Base-by-base conservation (phyloP, 2,888 invertebrate species). In the Drosophila melanosoma region DNA sequence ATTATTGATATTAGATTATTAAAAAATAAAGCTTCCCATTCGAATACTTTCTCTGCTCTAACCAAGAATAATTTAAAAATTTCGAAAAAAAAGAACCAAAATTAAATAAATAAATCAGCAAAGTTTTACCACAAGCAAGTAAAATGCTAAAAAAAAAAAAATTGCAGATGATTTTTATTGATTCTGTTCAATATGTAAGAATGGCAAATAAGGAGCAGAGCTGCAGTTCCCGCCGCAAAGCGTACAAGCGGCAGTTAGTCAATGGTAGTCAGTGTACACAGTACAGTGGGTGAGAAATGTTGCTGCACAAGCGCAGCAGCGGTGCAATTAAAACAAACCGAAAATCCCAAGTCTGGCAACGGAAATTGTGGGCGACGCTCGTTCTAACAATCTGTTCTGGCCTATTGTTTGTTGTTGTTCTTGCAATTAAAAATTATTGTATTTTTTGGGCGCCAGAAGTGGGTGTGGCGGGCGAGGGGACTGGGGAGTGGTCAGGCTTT, bases 391-490 rank as follows among this genome's bases (percentile, higher is more conserved):
- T 85, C 83, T 76, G 77, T 75, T n/a, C n/a, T 87, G 74, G 82
- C 64, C 71, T 60, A 80, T 87, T 84, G 80, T 86, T 73, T 81
- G 72, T 65, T 80, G 73, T 68, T 71, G 77, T 70, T 70, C 65
- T 79, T 64, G 83, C 74, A 87, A 87, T 87, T 87, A 89, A 81
- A 82, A 85, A 89, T 87, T 82, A 84, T 85, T 76, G 75, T 64
- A 72, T 82, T 76, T 75, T 52, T 53, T 36, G 38, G 32, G 11
- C 17, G 26, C 10, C 17, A 32, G 20, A 3, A 29, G 29, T 1
- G 29, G 29, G 29, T 29, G 29, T 29, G 29, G 29, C 29, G 29
- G 26, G 26, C 5, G 26, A 0, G 26, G 26, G 26, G 26, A 4
- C 5, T 4, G 5, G 20, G 32, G 17, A 15, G 42, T 17, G n/a